Evolutionary conservation across 2,113 vertebrate genomes (phyloP).

Genomic region (Psilopogon haemacephalus): DNA sequence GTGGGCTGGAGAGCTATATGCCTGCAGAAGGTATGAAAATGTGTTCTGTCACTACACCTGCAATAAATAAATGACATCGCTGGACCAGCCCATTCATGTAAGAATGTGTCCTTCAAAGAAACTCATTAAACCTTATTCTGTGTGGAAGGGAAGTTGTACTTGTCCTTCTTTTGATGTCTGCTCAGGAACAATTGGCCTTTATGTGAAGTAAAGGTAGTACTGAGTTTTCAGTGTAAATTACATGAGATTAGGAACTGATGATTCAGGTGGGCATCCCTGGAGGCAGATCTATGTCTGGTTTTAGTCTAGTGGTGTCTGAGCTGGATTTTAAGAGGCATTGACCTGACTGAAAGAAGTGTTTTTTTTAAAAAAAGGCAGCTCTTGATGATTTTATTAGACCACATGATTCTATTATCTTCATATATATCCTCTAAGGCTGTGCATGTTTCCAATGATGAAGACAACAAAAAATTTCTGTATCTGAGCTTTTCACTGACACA

Average conservation of each 20-base stretch:
- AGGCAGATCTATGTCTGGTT: background rate
- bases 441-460: background rate
- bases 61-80: background rate
- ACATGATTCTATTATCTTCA: background rate
- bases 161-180: background rate
- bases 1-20: background rate
- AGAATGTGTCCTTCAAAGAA: background rate
- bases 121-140: background rate
- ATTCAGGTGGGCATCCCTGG: background rate
- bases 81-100: background rate
- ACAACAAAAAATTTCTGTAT: background rate
- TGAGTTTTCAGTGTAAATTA: background rate
- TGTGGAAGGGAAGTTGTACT: background rate
- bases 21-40: background rate
- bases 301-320: background rate
- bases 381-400: background rate
- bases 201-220: rapidly evolving
- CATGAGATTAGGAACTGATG: background rate
- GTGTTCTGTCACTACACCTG: background rate
- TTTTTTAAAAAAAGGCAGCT: background rate
- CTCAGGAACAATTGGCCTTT: background rate
- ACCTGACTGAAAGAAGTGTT: background rate
- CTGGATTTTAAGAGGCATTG: background rate
- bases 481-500: background rate
- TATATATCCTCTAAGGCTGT: background rate